Evolutionary conservation across 2,888 invertebrate genomes (phyloP).

Genomic region (Argynnis bischoffii): DNA sequence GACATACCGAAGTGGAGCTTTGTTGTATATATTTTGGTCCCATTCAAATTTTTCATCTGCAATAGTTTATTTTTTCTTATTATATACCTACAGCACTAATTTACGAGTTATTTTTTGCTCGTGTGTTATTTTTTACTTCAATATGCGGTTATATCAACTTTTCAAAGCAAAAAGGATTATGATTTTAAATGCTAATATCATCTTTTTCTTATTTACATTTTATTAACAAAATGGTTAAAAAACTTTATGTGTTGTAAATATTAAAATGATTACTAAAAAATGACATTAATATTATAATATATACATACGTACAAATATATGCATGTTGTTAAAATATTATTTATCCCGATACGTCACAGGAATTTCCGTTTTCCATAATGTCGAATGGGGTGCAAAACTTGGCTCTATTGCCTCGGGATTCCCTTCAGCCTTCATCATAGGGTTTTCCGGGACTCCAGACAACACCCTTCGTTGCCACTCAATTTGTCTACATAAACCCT

Average conservation of each 20-base stretch:
- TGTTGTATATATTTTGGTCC: constrained; percentile 27
- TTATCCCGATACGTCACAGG: constrained; percentile 57
- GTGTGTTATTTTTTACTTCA: neutral
- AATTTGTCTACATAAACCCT: constrained; percentile 52
- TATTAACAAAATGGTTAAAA: no score
- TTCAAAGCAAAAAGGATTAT: no score
- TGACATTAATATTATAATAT: no score
- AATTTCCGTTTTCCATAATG: constrained; percentile 59
- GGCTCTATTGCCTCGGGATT: constrained; percentile 59
- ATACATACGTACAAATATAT: neutral
- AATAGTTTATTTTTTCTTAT: constrained; percentile 13
- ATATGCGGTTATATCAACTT: neutral
- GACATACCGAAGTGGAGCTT: constrained; percentile 32
- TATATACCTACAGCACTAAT: neutral
- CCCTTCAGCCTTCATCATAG: constrained; percentile 70
- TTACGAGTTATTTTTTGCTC: constrained; percentile 1
- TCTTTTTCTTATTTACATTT: no score
- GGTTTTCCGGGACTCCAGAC: constrained; percentile 66
- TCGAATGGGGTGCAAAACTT: constrained; percentile 55
- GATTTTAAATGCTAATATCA: no score
- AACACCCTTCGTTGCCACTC: constrained; percentile 54
- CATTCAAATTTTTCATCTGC: constrained; percentile 12
- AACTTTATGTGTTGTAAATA: no score
- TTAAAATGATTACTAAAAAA: no score
- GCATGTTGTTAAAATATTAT: constrained; percentile 13